These are phyloP conservation scores for Pygathrix nemaeus DNA, from an alignment of 2,113 vertebrate genomes.

Conservation along the genomic window DNA sequence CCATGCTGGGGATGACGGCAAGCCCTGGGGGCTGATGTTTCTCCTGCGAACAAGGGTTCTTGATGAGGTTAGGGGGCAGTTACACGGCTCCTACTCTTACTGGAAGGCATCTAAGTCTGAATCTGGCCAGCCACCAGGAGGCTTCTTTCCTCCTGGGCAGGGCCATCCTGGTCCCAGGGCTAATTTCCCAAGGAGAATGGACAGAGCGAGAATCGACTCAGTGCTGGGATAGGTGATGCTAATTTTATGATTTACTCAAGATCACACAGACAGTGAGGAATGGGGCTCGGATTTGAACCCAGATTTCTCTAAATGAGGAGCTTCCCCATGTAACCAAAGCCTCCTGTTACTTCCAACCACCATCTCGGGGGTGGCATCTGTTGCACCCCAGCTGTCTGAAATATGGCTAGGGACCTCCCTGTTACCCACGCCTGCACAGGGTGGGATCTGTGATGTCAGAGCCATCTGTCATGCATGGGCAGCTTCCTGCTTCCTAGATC, in stretches of 20 bases:
- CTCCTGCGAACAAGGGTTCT: neutral
- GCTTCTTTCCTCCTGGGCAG: neutral
- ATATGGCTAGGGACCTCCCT: neutral
- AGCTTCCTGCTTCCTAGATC: neutral
- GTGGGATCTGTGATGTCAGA: rapidly evolving
- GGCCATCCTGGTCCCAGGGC: neutral
- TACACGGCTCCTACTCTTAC: rapidly evolving
- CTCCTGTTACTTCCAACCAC: neutral
- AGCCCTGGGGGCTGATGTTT: neutral
- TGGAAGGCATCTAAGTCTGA: neutral
- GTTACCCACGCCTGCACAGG: rapidly evolving
- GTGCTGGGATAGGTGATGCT: neutral
- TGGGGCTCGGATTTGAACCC: neutral
- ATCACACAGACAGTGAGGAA: rapidly evolving
- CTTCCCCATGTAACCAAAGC: neutral
- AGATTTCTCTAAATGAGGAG: neutral
- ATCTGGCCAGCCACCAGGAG: neutral
- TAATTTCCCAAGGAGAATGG: neutral
- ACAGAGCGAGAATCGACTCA: rapidly evolving
- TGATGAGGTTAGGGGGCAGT: neutral
- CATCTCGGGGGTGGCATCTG: rapidly evolving
- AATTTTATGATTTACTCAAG: neutral
- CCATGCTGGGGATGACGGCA: neutral
- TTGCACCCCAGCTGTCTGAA: neutral
- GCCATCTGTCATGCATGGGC: neutral